Conservation (phyloP, 2,797 vertebrate species). For the Periparus ater region DNA sequence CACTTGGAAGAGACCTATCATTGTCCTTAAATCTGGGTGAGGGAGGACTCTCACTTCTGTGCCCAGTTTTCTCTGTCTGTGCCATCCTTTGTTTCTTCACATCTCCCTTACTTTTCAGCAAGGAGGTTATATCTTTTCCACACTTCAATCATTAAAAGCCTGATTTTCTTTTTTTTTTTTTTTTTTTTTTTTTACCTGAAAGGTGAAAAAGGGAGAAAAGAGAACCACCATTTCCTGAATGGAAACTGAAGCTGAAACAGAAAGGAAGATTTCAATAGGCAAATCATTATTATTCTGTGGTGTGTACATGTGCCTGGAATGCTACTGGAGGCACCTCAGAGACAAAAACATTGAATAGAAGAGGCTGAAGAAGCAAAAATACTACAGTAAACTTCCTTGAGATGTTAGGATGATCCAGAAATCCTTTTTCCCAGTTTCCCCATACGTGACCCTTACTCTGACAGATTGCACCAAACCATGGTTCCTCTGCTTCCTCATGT, state of each 20-base stretch:
- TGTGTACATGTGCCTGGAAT: background rate
- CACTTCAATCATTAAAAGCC: background rate
- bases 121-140: background rate
- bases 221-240: background rate
- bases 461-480: background rate
- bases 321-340: background rate
- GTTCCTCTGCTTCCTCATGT: background rate
- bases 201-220: background rate
- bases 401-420: background rate
- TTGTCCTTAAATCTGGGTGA: background rate
- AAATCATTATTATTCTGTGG: background rate
- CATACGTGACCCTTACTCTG: conserved; percentile 13
- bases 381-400: background rate
- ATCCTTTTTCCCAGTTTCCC: conserved; percentile 45
- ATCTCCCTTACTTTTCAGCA: background rate
- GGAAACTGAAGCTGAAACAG: background rate
- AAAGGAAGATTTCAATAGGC: background rate
- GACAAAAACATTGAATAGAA: background rate
- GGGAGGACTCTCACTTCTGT: background rate
- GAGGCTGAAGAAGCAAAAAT: background rate
- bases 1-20: background rate
- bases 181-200: background rate
- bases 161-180: background rate
- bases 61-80: rapidly evolving
- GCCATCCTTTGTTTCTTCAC: background rate